Evolutionary conservation across 2,888 invertebrate genomes (phyloP).

Genomic region (Ophioninae sp.): DNA sequence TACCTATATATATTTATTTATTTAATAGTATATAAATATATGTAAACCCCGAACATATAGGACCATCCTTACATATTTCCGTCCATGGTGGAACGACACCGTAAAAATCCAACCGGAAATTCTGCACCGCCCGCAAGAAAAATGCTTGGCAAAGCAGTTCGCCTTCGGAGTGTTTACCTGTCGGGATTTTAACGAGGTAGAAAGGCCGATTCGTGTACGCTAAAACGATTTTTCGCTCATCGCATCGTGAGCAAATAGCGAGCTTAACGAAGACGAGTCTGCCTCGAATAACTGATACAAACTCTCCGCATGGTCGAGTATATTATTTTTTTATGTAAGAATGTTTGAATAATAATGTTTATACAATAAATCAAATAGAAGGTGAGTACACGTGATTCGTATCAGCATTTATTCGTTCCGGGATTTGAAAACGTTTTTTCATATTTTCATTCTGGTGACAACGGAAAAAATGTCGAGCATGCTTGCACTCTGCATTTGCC

Average conservation of each 20-base stretch:
- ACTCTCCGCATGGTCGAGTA: background rate
- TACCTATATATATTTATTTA: no score
- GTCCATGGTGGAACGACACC: slow-evolving; percentile 5
- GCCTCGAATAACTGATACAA: slow-evolving; percentile 36
- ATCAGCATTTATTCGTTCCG: background rate
- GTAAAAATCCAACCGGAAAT: background rate
- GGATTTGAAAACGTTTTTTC: background rate
- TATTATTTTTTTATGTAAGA: background rate
- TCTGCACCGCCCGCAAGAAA: slow-evolving; percentile 23
- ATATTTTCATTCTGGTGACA: background rate
- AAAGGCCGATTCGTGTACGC: slow-evolving; percentile 1
- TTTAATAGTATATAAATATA: background rate
- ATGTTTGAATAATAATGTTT: no score
- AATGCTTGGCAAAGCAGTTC: slow-evolving; percentile 55
- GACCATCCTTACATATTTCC: background rate
- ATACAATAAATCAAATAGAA: no score
- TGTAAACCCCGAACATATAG: background rate
- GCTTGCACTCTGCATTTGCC: background rate
- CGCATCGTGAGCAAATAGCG: slow-evolving; percentile 46
- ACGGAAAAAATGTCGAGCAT: background rate
- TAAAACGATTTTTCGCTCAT: slow-evolving; percentile 21
- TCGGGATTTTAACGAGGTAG: slow-evolving; percentile 54
- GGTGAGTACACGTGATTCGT: background rate
- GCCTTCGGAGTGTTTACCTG: slow-evolving; percentile 56
- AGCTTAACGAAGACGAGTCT: slow-evolving; percentile 50